Percentiles rank a stretch among this genome's conserved stretches.
Conservation (phyloP, 2,797 vertebrate species). For the Denticeps clupeoides region DNA sequence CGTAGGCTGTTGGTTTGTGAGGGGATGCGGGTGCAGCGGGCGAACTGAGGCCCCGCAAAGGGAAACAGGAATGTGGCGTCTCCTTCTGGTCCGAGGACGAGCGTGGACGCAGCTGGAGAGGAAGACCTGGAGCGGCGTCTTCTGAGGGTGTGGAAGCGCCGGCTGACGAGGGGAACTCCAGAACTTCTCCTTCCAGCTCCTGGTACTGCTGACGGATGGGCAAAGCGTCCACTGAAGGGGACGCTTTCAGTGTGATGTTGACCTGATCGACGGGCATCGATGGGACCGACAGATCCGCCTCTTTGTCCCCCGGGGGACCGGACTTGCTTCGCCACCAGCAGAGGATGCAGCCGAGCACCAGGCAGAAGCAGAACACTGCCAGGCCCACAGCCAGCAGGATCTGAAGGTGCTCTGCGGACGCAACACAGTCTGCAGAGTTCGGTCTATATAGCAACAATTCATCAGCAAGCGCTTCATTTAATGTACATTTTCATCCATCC, state of each 20-base stretch:
- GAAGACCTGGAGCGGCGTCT: conserved; percentile 39
- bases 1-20: conserved; percentile 27
- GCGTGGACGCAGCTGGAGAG: conserved; percentile 29
- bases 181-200: conserved; percentile 54
- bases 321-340: conserved; percentile 52
- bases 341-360: conserved; percentile 59
- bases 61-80: conserved; percentile 22
- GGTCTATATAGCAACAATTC: too few species aligned
- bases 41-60: conserved; percentile 39
- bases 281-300: conserved; percentile 36
- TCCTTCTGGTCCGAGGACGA: conserved; percentile 23
- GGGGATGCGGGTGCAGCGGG: conserved; percentile 31
- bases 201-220: conserved; percentile 63
- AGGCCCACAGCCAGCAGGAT: conserved; percentile 62
- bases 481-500: too few species aligned
- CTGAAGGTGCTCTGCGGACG: conserved; percentile 56
- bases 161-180: conserved; percentile 41
- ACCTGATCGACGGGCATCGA: conserved; percentile 26
- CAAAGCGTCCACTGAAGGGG: conserved; percentile 33
- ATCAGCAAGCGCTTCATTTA: not conserved
- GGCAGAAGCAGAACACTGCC: conserved; percentile 60
- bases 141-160: conserved; percentile 48
- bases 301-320: conserved; percentile 33
- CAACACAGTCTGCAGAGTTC: too few species aligned
- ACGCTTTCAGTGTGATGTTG: conserved; percentile 38